These are phyloP conservation scores for Cremastobaeus sp. DNA, from an alignment of 2,888 invertebrate genomes.

Conservation along the genomic window DNA sequence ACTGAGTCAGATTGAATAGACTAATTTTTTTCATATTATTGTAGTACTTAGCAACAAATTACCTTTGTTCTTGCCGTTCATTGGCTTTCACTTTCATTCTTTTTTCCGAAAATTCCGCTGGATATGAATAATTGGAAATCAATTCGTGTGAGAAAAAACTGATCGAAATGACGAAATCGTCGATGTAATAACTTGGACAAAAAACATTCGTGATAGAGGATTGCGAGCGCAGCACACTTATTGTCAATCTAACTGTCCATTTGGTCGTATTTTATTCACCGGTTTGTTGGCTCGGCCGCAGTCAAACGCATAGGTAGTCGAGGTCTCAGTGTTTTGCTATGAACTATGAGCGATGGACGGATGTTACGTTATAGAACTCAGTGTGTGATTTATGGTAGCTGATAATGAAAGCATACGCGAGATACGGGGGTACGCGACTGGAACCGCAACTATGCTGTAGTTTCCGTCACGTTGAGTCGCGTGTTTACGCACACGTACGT, in stretches of 20 bases:
- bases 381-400: constrained; percentile 75
- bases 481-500: constrained; percentile 53
- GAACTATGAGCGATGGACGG: constrained; percentile 75
- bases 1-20: too few relatives aligned
- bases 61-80: too few relatives aligned
- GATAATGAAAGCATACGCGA: constrained; percentile 77
- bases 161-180: constrained; percentile 10
- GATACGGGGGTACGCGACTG: constrained; percentile 65
- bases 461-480: constrained; percentile 67
- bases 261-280: constrained; percentile 47
- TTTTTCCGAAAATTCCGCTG: too few relatives aligned
- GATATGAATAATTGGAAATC: not conserved
- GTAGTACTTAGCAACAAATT: too few relatives aligned
- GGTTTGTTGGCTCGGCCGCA: constrained; percentile 30
- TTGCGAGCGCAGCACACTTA: constrained; percentile 28
- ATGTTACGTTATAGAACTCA: constrained; percentile 72
- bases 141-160: not conserved
- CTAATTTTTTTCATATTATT: too few relatives aligned
- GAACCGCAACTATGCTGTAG: constrained; percentile 68
- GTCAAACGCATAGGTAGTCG: constrained; percentile 47
- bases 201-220: constrained; percentile 1
- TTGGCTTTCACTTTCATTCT: not conserved
- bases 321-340: constrained; percentile 55
- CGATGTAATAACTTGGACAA: constrained; percentile 9
- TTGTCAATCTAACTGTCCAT: constrained; percentile 46